phyloP scores from a whole-genome alignment of 1,140 invertebrate species.

The Ceratina calcarata region DNA sequence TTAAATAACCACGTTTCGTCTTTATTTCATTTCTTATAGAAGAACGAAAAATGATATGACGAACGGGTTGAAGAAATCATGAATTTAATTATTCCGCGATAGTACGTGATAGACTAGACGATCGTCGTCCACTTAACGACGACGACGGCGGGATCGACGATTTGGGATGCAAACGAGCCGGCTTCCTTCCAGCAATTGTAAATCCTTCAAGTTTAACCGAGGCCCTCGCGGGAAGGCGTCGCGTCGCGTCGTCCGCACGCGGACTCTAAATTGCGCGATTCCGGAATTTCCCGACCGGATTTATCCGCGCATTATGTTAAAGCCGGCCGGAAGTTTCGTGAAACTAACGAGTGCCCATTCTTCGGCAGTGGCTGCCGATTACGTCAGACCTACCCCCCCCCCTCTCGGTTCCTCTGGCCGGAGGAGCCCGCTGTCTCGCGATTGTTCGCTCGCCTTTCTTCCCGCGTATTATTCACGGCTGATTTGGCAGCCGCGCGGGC shows the following conservation, averaged over 20 bases:
- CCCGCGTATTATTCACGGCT: conserved; percentile 53
- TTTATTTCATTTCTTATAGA: too few relatives aligned
- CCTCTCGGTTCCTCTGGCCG: too few relatives aligned
- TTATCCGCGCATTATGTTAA: conserved; percentile 41
- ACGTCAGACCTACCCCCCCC: background rate
- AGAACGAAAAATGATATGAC: too few relatives aligned
- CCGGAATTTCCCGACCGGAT: conserved; percentile 36
- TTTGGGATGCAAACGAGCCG: conserved; percentile 38
- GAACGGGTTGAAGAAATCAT: too few relatives aligned
- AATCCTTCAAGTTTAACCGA: conserved; percentile 40
- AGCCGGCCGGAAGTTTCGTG: conserved; percentile 35
- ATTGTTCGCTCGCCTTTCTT: conserved; percentile 38
- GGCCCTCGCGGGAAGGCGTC: background rate
- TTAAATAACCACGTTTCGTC: too few relatives aligned
- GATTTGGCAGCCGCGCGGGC: conserved; percentile 51
- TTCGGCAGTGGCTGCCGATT: conserved; percentile 25
- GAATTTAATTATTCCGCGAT: background rate
- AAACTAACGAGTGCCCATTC: conserved; percentile 51
- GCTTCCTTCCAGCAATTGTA: conserved; percentile 34
- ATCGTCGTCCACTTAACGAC: background rate
- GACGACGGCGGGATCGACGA: background rate
- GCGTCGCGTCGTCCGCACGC: conserved; percentile 43
- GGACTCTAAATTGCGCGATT: conserved; percentile 40
- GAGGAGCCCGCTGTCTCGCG: conserved; percentile 14
- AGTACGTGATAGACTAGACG: background rate